Evolutionary conservation across 2,113 vertebrate genomes (phyloP), one percentile per base, ranked within the genome.

Genomic region (Elephas maximus): DNA sequence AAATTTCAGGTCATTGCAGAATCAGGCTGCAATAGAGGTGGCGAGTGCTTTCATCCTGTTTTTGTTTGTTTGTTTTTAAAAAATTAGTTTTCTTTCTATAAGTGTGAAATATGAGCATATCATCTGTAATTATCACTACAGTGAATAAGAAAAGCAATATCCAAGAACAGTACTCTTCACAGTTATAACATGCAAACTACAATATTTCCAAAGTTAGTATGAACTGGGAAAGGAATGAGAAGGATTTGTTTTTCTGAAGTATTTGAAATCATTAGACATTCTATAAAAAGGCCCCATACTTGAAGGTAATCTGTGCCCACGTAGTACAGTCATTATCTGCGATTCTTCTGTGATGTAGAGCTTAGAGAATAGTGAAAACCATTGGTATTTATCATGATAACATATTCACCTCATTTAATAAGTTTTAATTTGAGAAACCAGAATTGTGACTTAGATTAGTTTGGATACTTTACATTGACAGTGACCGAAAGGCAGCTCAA

Each of bases 211-310:
- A 44, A 84, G 20, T 76, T 73, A 60, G 12, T 82, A 3, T 82
- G 51, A 69, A 91, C 14, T 37, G 26, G 23, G 18, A 93, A 4
- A 21, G 57, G 12, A 7, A 33, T 67, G 9, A 2, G 18, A 8
- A 83, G 17, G 18, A 83, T 83, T 0, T 86, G 7, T 2, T 10
- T 80, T 80, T 94, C 69, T 26, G 11, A 4, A 79, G 15, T 30
- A 81, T 21, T 80, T 92, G 7, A 92, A 87, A 94, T 60, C 0
- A 80, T 94, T 26, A 88, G 21, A 92, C 84, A 95, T 90, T 90
- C 8, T 73, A 5, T 57, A 81, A 92, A 7, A 74, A 87, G 12
- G 0, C 45, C 1, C 8, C 63, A 4, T 48, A 45, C 78, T 67
- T 88, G 15, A 78, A 26, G 6, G 3, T 41, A 67, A 77, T 83